Base-by-base conservation (phyloP, 2,888 invertebrate species). In the Dicyrtomina minuta region DNA sequence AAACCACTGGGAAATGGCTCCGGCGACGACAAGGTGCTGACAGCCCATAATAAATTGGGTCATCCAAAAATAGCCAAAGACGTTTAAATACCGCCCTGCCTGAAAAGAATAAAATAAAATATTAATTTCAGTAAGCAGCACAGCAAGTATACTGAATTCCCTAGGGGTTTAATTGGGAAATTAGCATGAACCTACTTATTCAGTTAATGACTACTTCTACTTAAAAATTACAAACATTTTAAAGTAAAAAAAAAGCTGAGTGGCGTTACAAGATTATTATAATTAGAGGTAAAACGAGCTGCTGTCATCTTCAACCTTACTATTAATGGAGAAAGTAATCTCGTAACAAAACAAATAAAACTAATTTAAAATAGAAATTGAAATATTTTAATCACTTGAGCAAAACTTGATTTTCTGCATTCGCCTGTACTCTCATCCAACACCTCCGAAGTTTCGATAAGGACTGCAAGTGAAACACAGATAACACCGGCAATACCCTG, bases 1-100 rank as follows among this genome's bases (percentile, higher is more conserved):
- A 80, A 87, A 89, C 89, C 89, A 89, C 5, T 82, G 82, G 0
- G 87, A 85, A 0, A 88, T 87, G 10, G 88, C 84, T 13, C 88
- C 87, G 51, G 88, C 87, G 66, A 89, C 85, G 5, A 88, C 84
- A 83, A 88, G 85, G 79, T 88, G 87, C 77, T 89, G 88, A 79
- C 88, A 88, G 24, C 87, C 88, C 44, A 88, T 83, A 70, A 87
- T 84, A 79, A 88, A 88, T 79, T 89, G 88, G 55, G 84, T 82
- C 72, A 86, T 84, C 89, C 89, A 89, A 55, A 89, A 81, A 75
- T 87, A 81, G 0, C 85, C 88, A 58, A 88, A 81, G 10, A 85
- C 76, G 74, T 85, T 85, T 75, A 84, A 83, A 83, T 84, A 84
- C 68, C 84, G 80, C 1, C 84, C 80, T 3, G 81, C 77, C 81